phyloP scores from a whole-genome alignment of 2,797 vertebrate species.

The Artibeus jamaicensis region DNA sequence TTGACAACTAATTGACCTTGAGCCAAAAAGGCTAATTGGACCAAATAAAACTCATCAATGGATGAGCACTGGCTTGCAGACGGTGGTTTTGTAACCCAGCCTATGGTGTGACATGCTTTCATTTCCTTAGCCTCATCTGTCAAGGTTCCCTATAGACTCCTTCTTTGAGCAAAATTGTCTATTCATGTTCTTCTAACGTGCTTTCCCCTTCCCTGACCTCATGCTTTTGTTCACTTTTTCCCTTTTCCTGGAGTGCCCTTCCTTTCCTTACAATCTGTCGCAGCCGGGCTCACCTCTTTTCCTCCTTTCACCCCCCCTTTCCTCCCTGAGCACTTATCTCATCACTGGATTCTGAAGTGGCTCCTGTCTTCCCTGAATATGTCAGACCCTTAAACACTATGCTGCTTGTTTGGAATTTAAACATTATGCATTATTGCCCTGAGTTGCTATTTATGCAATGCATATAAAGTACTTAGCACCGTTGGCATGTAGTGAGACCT shows the following conservation, averaged over 20 bases:
- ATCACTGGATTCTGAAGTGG: background rate
- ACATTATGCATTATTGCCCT: background rate
- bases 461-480: background rate
- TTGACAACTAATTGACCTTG: background rate
- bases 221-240: background rate
- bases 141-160: background rate
- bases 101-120: background rate
- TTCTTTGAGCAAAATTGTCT: background rate
- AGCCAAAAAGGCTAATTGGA: background rate
- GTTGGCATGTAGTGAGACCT: background rate
- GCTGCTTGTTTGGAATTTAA: background rate
- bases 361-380: background rate
- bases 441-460: background rate
- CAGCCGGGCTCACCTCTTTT: background rate
- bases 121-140: background rate
- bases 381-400: background rate
- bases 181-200: background rate
- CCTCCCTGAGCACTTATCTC: background rate
- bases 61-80: background rate
- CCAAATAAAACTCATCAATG: background rate
- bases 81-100: background rate
- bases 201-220: background rate
- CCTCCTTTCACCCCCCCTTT: background rate
- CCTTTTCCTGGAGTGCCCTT: background rate
- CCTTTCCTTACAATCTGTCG: background rate